Base-by-base conservation (phyloP, 2,888 invertebrate genomes). In the Cheilosia scutellata region DNA sequence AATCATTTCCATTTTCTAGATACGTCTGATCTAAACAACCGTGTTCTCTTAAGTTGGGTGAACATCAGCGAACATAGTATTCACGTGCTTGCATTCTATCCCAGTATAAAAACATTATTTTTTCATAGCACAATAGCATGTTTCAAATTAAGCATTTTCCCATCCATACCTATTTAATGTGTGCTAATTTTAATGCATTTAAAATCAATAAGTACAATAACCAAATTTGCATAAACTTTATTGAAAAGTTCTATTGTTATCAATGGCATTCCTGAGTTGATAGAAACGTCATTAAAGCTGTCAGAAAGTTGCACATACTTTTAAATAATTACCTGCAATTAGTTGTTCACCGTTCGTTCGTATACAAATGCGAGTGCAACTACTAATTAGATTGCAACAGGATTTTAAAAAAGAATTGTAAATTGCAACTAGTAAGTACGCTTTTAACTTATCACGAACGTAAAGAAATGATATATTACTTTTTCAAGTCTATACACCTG, bases 401-500 rank as follows among this genome's bases (percentile, higher is more conserved):
- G 62, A 78, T 62, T 62, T 58, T 29, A 51, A 20, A 57, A 40
- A 63, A 7, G 2, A 40, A 58, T 53, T 16, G 20, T 27, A 13
- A 31, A 47, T 37, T 37, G 0, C 49, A 37, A 49, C 7, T 16
- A 16, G 5, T 11, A 40, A n/a, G 29, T n/a, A 44, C 11, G 13
- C 44, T 68, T 51, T 9, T 27, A 33, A 66, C 53, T 66, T 77
- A 60, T 55, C 49, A 74, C 66, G 66, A 79, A 3, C 60, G 29
- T 71, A 40, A 47, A 42, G 37, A 42, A 49, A 31, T 60, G n/a
- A 60, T 60, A 25, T 57, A 72, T 78, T 49, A 20, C 55, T 44
- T 31, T 44, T 9, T 5, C 31, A 60, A 47, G 40, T 37, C 42
- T 62, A n/a, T n/a, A 72, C 68, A 78, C 68, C 79, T 83, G 78